phyloP scores from a whole-genome alignment of 2,888 invertebrate genomes.

The Micoletzkya japonica region DNA sequence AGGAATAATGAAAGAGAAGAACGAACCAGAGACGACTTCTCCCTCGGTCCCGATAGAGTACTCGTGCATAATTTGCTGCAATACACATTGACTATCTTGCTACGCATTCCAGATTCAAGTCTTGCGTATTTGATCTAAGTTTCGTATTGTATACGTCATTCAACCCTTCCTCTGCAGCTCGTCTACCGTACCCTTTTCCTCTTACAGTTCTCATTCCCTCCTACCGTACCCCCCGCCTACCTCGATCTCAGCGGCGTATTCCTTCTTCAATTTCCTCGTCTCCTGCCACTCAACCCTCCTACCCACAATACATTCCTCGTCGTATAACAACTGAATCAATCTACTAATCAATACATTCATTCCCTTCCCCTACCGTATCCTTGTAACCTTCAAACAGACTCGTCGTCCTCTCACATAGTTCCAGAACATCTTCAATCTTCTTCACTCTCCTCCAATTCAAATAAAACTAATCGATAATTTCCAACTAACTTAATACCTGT shows the following conservation, averaged over 20 bases:
- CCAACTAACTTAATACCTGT: conserved; percentile 36
- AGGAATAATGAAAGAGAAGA: not conserved
- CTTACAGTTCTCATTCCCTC: no score
- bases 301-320: not conserved
- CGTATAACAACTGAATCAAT: conserved; percentile 5
- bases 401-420: conserved; percentile 34
- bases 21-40: conserved; percentile 43
- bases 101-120: not conserved
- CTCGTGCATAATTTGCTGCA: conserved; percentile 52
- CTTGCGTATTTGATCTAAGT: no score
- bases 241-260: conserved; percentile 46
- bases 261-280: conserved; percentile 28
- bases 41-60: conserved; percentile 57
- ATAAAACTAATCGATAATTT: no score
- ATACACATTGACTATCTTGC: no score
- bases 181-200: no score
- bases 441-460: conserved; percentile 37
- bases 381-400: conserved; percentile 37
- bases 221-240: no score
- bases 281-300: not conserved
- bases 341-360: not conserved
- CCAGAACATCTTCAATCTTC: conserved; percentile 47
- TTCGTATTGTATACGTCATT: no score
- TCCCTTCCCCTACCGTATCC: conserved; percentile 29
- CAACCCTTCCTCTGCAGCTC: no score